A percentile compares a stretch with the other conserved stretches of the same genome.
Conservation (phyloP, 2,113 vertebrate genomes). For the Silurus asotus region DNA sequence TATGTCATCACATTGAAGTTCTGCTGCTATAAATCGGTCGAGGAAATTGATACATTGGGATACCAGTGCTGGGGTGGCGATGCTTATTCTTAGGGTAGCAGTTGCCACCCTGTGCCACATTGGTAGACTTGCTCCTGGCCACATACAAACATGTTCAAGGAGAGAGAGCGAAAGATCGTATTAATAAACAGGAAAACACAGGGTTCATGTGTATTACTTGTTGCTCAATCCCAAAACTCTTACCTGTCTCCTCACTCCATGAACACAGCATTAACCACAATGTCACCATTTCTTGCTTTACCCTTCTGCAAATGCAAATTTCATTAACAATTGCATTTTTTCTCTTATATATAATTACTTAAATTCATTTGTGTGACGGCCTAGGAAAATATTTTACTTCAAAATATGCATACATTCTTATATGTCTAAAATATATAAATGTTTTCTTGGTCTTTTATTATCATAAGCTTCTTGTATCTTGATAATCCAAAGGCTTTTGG, state of each 20-base stretch:
- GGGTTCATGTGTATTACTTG: neutral
- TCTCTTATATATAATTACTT: neutral
- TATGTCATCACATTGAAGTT: no score
- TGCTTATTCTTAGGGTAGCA: no score
- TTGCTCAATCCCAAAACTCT: neutral
- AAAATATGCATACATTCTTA: neutral
- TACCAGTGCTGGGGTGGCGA: no score
- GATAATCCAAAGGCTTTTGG: neutral
- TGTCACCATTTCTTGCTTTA: neutral
- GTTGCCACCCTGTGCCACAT: no score
- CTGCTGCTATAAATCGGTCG: no score
- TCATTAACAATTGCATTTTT: neutral
- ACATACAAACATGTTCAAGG: neutral
- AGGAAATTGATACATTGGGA: no score
- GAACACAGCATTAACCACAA: neutral
- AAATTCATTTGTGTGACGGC: neutral
- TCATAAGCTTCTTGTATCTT: neutral
- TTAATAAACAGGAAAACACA: neutral
- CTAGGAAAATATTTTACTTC: neutral
- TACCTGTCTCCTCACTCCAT: neutral
- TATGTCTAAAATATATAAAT: neutral
- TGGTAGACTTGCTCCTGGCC: no score
- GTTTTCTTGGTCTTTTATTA: neutral
- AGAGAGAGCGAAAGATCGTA: neutral
- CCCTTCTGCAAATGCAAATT: neutral